Evolutionary conservation across 2,888 invertebrate genomes (phyloP), one percentile per base, ranked within the genome.

Genomic region (Amphipyra tragopoginis): DNA sequence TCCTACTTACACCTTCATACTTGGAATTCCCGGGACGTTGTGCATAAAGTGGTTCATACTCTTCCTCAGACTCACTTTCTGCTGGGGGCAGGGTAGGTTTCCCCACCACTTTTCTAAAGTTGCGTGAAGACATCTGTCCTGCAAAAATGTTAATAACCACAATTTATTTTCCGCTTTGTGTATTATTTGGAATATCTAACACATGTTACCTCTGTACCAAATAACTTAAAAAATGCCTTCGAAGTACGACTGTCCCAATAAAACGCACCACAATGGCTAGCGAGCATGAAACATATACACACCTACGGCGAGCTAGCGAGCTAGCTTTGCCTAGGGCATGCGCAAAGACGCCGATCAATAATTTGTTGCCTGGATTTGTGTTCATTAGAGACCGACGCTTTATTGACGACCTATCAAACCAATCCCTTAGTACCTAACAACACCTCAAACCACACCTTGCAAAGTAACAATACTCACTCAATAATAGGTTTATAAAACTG

Each of bases 51-150:
- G 89, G 88, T 39, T 83, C 79, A 65, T 82, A 89, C 2, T 88
- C 89, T 15, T 83, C 88, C 63, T 87, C 87, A 2, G 89, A 87
- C 26, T 79, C 81, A 1, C 77, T 83, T 1, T 81, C 78, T 0
- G 80, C 72, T 0, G 82, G 79, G 0, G 85, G 84, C 15, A 83
- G 34, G 0, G 13, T 8, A 52, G 65, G 0, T 54, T 68, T 82
- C 33, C 60, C 71, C 5, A 83, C 65, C 1, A 81, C 8, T 51
- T 84, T 90, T 0, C 86, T 75, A 2, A 87, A 53, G 38, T 86
- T 67, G 0, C 80, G 75, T n/a, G 66, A 69, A 8, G 81, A 77
- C 80, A 80, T 80, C n/a, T 44, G 67, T 11, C 7, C 66, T 72
- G 26, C 5, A 55, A 49, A 43, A 14, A 13, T 11, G 11, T 3